phyloP scores from a whole-genome alignment of 2,888 invertebrate genomes.

The Esperia sulphurella region DNA sequence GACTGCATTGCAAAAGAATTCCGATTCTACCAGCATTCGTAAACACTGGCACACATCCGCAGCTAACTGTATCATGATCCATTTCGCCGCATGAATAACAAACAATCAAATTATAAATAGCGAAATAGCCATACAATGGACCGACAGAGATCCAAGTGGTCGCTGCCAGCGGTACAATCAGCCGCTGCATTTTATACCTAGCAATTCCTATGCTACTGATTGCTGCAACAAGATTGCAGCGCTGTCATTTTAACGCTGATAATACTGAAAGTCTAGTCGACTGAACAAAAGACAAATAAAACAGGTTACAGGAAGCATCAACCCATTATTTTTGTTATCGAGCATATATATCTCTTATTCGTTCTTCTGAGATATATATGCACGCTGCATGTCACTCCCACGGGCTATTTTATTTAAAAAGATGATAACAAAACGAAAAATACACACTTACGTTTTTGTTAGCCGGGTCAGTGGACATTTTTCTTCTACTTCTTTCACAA shows the following conservation, averaged over 20 bases:
- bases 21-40: constrained; percentile 30
- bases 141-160: neutral
- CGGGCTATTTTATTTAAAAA: neutral
- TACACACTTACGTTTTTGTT: constrained; percentile 79
- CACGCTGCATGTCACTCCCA: no score
- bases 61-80: constrained; percentile 43
- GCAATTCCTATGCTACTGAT: no score
- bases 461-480: constrained; percentile 80
- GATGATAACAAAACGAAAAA: constrained; percentile 3
- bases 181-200: neutral
- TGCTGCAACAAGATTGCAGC: no score
- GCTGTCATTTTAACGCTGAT: no score
- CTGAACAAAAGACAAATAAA: no score
- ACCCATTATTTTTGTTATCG: no score
- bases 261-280: no score
- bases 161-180: neutral
- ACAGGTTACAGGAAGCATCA: no score
- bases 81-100: constrained; percentile 33
- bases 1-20: constrained; percentile 19
- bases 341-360: no score
- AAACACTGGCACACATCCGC: constrained; percentile 55
- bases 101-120: constrained; percentile 20
- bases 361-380: no score
- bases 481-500: constrained; percentile 17
- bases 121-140: constrained; percentile 5